Evolutionary conservation across 35 echinoderm and acorn worm genomes (phyloP).

Genomic region (Stichopus chloronotus): DNA sequence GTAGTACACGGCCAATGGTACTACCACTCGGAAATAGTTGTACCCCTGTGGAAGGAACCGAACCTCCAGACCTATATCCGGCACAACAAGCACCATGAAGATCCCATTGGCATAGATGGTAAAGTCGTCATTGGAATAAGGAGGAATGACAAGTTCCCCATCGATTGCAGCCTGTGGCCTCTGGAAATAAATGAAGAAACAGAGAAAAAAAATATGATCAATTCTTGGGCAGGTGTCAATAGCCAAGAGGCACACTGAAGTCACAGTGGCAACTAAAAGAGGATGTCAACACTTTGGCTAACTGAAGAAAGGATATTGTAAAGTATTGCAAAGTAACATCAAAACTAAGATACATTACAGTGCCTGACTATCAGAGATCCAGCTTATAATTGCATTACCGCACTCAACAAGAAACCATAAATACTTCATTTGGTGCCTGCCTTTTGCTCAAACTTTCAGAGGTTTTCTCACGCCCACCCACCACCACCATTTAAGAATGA

Average conservation of each 20-base stretch:
- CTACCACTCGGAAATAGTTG: constrained; percentile 61
- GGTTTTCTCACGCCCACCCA: too few species aligned
- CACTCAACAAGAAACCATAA: too few species aligned
- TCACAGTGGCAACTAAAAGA: not conserved
- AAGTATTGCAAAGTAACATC: too few species aligned
- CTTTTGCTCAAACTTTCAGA: too few species aligned
- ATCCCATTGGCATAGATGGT: constrained; percentile 31
- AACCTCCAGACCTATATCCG: constrained; percentile 62
- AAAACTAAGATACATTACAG: too few species aligned
- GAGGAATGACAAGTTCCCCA: not conserved
- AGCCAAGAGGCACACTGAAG: not conserved
- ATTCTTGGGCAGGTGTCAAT: not conserved
- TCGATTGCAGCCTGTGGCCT: constrained; percentile 1
- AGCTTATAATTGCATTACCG: too few species aligned
- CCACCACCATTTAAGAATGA: too few species aligned
- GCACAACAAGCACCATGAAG: constrained; percentile 38
- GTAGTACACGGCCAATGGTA: constrained; percentile 49
- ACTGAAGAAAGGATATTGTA: too few species aligned
- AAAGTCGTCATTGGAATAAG: constrained; percentile 28
- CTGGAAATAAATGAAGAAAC: constrained; percentile 16
- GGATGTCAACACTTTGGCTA: too few species aligned
- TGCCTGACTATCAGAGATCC: too few species aligned
- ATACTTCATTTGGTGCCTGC: too few species aligned
- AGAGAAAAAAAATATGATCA: not conserved
- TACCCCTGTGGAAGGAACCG: constrained; percentile 39